Evolutionary conservation across 2,797 vertebrate species (phyloP).

Genomic region (Alauda arvensis): DNA sequence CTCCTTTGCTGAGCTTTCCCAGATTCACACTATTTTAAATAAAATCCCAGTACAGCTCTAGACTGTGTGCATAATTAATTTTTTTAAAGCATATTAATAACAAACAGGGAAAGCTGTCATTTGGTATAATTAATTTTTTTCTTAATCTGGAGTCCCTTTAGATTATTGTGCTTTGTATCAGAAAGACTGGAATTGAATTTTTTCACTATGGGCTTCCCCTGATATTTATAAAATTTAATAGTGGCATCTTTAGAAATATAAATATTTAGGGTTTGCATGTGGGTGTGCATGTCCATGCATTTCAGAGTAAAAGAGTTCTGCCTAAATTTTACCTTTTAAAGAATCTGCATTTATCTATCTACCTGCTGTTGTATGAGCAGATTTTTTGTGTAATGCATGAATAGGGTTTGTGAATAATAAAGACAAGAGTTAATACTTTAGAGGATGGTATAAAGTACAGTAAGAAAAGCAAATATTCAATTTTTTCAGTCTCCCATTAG

Average conservation of each 20-base stretch:
- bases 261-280: neutral
- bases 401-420: slow-evolving; percentile 24
- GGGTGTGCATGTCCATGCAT: neutral
- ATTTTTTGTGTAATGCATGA: slow-evolving; percentile 27
- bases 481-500: slow-evolving; percentile 36
- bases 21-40: neutral
- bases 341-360: neutral
- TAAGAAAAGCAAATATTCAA: slow-evolving; percentile 34
- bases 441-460: neutral
- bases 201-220: neutral
- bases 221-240: neutral
- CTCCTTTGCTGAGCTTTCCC: neutral
- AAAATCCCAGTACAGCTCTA: neutral
- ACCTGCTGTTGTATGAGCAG: neutral
- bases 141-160: neutral
- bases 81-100: neutral
- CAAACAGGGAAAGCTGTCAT: neutral
- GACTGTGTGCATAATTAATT: neutral
- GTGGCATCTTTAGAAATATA: neutral
- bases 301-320: neutral
- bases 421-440: slow-evolving; percentile 29
- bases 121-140: neutral
- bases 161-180: neutral
- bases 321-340: neutral
- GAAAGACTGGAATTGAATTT: neutral